Evolutionary conservation across 2,888 invertebrate genomes (phyloP), one percentile per base, ranked within the genome.

Genomic region (Netelia inedita): DNA sequence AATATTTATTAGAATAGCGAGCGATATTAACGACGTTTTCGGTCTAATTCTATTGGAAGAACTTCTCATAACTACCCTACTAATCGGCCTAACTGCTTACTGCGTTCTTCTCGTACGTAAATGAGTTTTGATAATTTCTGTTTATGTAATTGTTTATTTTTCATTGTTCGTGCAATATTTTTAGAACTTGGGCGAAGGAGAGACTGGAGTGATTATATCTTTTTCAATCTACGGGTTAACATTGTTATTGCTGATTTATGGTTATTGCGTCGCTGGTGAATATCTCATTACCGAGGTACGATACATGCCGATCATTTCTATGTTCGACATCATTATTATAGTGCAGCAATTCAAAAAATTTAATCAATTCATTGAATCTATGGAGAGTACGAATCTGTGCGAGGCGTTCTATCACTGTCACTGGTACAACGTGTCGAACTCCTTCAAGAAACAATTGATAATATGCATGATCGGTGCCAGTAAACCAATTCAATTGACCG

Each of bases 231-330:
- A 80, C 57, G 76, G 73, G 5, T 65, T 23, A 8, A 83, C 83
- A 8, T 73, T 85, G n/a, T 59, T 85, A n/a, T 59, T 71, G 50
- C 43, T 86, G 65, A 83, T 83, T 28, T 83, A 83, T 14, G 85
- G 83, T 46, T 86, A 86, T 59, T 86, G 85, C 72, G 50, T 81
- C 59, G 83, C 85, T 35, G 83, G 86, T 9, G 81, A 86, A 82
- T 86, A 81, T 71, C 75, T 86, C 53, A 83, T 86, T 21, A 61
- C 66, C 10, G 85, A 83, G 72, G 85, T 86, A 75, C 46, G 75
- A 23, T 35, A 21, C 28, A 16, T 8, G 16, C 23, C 23, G 19
- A 68, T 66, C 16, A 28, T 21, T 41, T n/a, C 19, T 6, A 46
- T 65, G 35, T 65, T 53, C 16, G 11, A 71, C 11, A 6, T 6